Conservation (phyloP, 2,888 invertebrate species). For the Phengaris arion region DNA sequence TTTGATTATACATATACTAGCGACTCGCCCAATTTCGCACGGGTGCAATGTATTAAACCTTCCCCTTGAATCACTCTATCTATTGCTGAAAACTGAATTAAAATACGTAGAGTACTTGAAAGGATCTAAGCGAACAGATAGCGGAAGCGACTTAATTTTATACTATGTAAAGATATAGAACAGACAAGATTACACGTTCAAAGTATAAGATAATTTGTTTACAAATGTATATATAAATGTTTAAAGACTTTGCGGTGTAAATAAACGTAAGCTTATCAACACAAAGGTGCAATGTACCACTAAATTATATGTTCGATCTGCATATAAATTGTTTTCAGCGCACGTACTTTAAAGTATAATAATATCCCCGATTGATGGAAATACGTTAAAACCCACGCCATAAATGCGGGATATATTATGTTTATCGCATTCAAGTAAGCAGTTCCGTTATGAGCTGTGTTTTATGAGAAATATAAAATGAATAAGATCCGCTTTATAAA, state of each 20-base stretch:
- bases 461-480: constrained; percentile 31
- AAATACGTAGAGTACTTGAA: too few relatives aligned
- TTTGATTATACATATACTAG: too few relatives aligned
- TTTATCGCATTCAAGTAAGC: constrained; percentile 20
- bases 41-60: too few relatives aligned
- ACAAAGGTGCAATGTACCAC: neutral
- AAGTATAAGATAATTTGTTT: neutral
- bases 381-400: constrained; percentile 9
- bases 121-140: too few relatives aligned
- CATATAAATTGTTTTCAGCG: constrained; percentile 2
- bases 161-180: too few relatives aligned
- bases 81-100: too few relatives aligned
- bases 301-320: neutral
- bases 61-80: too few relatives aligned
- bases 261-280: neutral
- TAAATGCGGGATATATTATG: constrained; percentile 3
- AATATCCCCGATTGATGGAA: constrained; percentile 16
- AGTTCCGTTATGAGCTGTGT: constrained; percentile 19
- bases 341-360: neutral
- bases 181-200: too few relatives aligned
- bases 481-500: constrained; percentile 27
- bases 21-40: too few relatives aligned
- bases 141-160: too few relatives aligned
- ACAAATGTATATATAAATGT: neutral
- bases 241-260: neutral